Conservation (phyloP, 2,113 vertebrate genomes). For the Scortum barcoo region DNA sequence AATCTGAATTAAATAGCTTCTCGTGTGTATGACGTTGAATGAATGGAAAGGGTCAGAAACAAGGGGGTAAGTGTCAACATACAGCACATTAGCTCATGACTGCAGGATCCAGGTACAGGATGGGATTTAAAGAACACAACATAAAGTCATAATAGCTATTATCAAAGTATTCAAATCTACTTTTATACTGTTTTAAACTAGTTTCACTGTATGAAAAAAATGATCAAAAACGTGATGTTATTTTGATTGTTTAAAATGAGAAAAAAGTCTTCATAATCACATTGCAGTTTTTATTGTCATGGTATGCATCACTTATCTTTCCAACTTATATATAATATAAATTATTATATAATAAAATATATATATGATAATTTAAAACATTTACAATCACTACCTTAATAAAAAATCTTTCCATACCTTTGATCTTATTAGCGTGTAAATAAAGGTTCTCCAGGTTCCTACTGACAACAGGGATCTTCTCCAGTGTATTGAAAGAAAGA, state of each 20-base stretch:
- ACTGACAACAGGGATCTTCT: constrained; percentile 91
- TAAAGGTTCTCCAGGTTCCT: constrained; percentile 95
- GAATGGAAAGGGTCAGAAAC: background rate
- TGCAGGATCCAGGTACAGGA: background rate
- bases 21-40: background rate
- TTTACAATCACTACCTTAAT: background rate
- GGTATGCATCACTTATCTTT: background rate
- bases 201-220: background rate
- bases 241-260: too few relatives aligned
- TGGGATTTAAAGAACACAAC: background rate
- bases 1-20: background rate
- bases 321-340: too few relatives aligned
- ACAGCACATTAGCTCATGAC: background rate
- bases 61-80: background rate
- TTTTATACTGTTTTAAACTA: background rate
- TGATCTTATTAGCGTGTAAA: constrained; percentile 94
- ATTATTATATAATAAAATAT: too few relatives aligned
- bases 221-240: too few relatives aligned
- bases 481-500: constrained; percentile 94
- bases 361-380: too few relatives aligned
- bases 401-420: constrained; percentile 83
- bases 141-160: background rate
- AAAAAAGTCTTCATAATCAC: background rate
- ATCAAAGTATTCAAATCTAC: background rate
- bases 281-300: background rate